A percentile compares a stretch with the other conserved stretches of the same genome.
phyloP scores from a whole-genome alignment of 1,140 invertebrate species.

The Heliothis subflexa region DNA sequence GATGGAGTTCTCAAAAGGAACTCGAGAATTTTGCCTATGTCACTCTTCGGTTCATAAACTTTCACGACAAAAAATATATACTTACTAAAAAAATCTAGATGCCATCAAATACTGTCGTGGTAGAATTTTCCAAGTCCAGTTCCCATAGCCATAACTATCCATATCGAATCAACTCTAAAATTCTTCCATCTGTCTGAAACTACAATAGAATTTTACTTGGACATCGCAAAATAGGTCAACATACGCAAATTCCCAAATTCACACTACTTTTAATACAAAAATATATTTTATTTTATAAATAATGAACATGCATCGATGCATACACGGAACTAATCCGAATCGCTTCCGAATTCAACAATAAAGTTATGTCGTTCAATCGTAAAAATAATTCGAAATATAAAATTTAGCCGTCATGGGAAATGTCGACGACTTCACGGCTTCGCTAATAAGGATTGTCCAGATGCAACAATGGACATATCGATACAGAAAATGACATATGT shows the following conservation, averaged over 20 bases:
- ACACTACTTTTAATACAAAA: constrained; percentile 22
- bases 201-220: not conserved
- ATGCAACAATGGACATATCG: constrained; percentile 74
- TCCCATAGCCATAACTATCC: not conserved
- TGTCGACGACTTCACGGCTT: constrained; percentile 74
- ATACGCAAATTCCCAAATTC: constrained; percentile 32
- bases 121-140: not conserved
- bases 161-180: constrained; percentile 1
- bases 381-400: constrained; percentile 69
- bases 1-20: too few species aligned
- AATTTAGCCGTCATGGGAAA: constrained; percentile 83
- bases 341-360: constrained; percentile 73
- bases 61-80: too few species aligned
- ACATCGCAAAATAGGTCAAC: not conserved
- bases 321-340: constrained; percentile 74
- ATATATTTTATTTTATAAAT: constrained; percentile 28
- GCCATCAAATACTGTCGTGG: too few species aligned
- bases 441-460: constrained; percentile 75
- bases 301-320: constrained; percentile 50
- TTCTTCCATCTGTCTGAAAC: not conserved
- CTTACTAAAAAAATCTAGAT: too few species aligned
- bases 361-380: constrained; percentile 66
- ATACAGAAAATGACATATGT: constrained; percentile 79
- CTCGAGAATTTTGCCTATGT: too few species aligned
- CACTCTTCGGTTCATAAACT: too few species aligned